Base-by-base conservation (phyloP, 1,140 invertebrate species). In the Bombus confusus region DNA sequence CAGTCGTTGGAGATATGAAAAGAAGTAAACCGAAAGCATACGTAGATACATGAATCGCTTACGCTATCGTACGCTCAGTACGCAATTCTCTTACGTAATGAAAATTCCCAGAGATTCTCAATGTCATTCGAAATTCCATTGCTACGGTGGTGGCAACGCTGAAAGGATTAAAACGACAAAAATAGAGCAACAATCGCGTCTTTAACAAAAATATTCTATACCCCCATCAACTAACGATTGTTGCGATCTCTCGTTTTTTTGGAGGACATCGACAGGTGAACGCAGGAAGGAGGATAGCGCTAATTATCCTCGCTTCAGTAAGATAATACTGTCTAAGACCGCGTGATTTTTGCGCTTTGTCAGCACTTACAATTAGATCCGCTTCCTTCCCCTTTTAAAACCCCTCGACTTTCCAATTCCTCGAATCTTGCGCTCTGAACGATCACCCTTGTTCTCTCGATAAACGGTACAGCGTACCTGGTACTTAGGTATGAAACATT, bases 211-310 rank as follows among this genome's bases (percentile, higher is more conserved):
- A 80, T 80, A 81, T 13, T 28, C 37, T 81, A 74, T 39, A 31
- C 52, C 15, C 15, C 80, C 41, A 28, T 72, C 37, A 68, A 9
- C 5, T 66, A 25, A 76, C 57, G 72, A 75, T 82, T 75, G 71
- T 64, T 82, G 69, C 71, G n/a, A 64, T 37, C 41, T 75, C 52
- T 66, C 39, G 57, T 52, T 13, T 52, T 52, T 47, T 41, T 75
- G 80, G 80, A 83, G 80, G 80, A 83, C 80, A 66, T 76, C 31
- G 72, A 52, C 28, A 37, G 37, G 59, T 47, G 57, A 75, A 74
- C n/a, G 39, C 52, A 82, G 80, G 34, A 78, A 28, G 75, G 75
- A 82, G 66, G 31, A 64, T 34, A 59, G n/a, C 71, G 31, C 52
- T 52, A 69, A 47, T 68, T 15, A 43, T 57, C 31, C 15, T 25